These are phyloP conservation scores for Vanacampus margaritifer DNA, from an alignment of 2,113 vertebrate genomes.

Conservation along the genomic window DNA sequence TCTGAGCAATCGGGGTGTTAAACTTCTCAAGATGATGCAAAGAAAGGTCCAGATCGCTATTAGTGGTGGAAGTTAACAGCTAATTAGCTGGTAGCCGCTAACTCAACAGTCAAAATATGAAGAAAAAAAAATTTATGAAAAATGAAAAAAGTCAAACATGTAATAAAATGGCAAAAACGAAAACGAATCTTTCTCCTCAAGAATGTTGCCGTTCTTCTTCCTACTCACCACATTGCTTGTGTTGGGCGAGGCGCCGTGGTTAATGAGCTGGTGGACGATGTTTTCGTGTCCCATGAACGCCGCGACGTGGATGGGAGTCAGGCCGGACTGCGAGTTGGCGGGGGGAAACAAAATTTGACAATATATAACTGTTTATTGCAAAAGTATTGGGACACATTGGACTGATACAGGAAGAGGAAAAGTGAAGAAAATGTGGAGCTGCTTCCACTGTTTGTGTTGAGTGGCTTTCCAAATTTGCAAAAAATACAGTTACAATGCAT, in stretches of 20 bases:
- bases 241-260: slow-evolving; percentile 92
- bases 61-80: too few relatives aligned
- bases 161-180: neutral
- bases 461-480: too few relatives aligned
- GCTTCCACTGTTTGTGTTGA: neutral
- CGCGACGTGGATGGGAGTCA: slow-evolving; percentile 97
- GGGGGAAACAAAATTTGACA: neutral
- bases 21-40: too few relatives aligned
- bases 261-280: slow-evolving; percentile 93
- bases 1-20: too few relatives aligned
- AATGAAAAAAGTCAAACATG: too few relatives aligned
- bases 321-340: slow-evolving; percentile 79
- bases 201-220: neutral
- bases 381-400: neutral
- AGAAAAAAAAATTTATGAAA: too few relatives aligned
- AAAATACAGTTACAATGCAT: too few relatives aligned
- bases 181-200: too few relatives aligned
- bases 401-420: neutral
- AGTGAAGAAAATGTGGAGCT: neutral
- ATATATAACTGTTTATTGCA: neutral
- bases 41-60: too few relatives aligned
- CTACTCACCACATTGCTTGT: slow-evolving; percentile 93
- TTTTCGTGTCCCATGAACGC: slow-evolving; percentile 99
- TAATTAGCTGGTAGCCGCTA: too few relatives aligned
- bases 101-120: too few relatives aligned